phyloP scores from a whole-genome alignment of 2,888 invertebrate genomes.

The Xylota segnis region DNA sequence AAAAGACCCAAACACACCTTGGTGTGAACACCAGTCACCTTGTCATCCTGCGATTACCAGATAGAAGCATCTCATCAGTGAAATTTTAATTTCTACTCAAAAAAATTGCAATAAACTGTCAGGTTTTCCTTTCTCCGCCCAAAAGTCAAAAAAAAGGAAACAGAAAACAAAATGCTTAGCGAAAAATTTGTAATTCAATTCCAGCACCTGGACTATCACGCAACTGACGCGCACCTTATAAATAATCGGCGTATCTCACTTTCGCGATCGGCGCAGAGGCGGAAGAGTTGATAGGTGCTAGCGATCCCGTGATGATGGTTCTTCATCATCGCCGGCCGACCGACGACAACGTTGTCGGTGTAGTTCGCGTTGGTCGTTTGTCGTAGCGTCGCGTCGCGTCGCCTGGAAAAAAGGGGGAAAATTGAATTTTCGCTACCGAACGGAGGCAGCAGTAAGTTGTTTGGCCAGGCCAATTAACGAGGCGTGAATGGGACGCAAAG shows the following conservation, averaged over 20 bases:
- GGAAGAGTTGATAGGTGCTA: conserved; percentile 71
- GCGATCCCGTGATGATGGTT: conserved; percentile 61
- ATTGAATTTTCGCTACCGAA: conserved; percentile 72
- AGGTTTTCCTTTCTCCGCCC: conserved; percentile 21
- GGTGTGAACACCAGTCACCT: neutral
- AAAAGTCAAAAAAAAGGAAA: conserved; percentile 30
- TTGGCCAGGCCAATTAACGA: conserved; percentile 72
- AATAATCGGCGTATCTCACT: conserved; percentile 69
- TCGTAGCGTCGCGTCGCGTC: conserved; percentile 2
- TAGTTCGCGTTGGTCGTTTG: conserved; percentile 14
- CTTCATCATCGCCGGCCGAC: conserved; percentile 57
- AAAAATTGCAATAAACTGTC: conserved; percentile 7
- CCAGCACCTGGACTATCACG: conserved; percentile 51
- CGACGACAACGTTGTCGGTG: conserved; percentile 12
- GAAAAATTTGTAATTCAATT: conserved; percentile 72
- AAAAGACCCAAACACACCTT: too few relatives aligned
- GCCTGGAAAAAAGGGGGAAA: conserved; percentile 59
- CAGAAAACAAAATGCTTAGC: neutral
- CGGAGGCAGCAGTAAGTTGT: conserved; percentile 68
- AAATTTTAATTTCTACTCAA: neutral
- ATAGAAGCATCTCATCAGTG: neutral
- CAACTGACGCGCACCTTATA: conserved; percentile 65
- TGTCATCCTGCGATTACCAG: neutral
- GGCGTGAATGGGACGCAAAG: conserved; percentile 68
- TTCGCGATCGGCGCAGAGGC: conserved; percentile 60